Conservation (phyloP, 1,140 invertebrate species). For the Mercenaria mercenaria region DNA sequence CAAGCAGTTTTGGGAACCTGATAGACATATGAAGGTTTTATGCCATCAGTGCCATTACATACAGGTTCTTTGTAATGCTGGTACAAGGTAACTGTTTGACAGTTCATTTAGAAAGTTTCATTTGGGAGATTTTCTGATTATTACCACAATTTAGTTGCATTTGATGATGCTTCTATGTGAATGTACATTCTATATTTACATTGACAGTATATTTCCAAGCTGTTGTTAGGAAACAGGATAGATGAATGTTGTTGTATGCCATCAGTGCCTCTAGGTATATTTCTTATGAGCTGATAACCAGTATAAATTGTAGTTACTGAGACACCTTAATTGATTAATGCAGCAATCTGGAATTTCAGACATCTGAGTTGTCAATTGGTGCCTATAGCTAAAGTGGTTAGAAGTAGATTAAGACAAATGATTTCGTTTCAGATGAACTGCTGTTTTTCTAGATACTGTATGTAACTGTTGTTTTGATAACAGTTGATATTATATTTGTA, state of each 20-base stretch:
- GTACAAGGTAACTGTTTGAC: too few relatives aligned
- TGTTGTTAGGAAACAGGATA: background rate
- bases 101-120: too few relatives aligned
- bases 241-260: background rate
- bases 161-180: background rate
- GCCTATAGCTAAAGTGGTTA: too few relatives aligned
- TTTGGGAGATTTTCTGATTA: background rate
- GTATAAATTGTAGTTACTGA: background rate
- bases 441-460: too few relatives aligned
- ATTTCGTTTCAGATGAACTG: too few relatives aligned
- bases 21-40: background rate
- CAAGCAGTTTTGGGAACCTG: too few relatives aligned
- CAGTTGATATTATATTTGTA: too few relatives aligned
- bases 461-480: too few relatives aligned
- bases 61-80: too few relatives aligned
- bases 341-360: too few relatives aligned
- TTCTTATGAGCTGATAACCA: background rate
- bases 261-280: background rate
- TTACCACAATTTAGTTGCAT: background rate
- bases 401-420: too few relatives aligned
- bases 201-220: background rate
- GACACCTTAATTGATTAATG: constrained; percentile 20
- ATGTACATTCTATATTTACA: background rate
- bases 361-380: too few relatives aligned
- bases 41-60: background rate